These are phyloP conservation scores for Automeris io DNA, from an alignment of 2,888 invertebrate genomes.

Conservation along the genomic window DNA sequence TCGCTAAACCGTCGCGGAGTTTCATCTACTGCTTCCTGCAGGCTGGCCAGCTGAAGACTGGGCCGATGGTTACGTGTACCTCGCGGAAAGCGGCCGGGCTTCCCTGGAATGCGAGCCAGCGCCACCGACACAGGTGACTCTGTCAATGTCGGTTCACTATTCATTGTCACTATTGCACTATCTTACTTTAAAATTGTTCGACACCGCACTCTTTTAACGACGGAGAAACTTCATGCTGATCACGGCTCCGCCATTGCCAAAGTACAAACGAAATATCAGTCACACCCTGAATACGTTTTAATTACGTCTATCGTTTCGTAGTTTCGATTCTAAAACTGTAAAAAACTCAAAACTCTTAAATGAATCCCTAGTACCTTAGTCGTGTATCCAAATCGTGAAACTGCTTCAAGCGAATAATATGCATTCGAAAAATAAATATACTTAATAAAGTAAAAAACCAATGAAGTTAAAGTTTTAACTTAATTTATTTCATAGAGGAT, in stretches of 20 bases:
- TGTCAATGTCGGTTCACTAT: constrained; percentile 63
- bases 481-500: too few species aligned
- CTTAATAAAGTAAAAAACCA: too few species aligned
- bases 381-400: constrained; percentile 27
- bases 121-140: constrained; percentile 71
- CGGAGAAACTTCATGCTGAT: constrained; percentile 27
- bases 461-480: too few species aligned
- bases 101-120: constrained; percentile 56
- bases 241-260: constrained; percentile 53
- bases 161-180: constrained; percentile 49
- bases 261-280: constrained; percentile 24
- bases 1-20: constrained; percentile 61
- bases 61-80: constrained; percentile 57
- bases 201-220: constrained; percentile 32
- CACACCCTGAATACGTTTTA: constrained; percentile 26
- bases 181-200: constrained; percentile 32
- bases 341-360: constrained; percentile 9
- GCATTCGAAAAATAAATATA: background rate
- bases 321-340: constrained; percentile 15
- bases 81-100: constrained; percentile 44
- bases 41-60: constrained; percentile 63
- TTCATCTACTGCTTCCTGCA: constrained; percentile 65
- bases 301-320: constrained; percentile 20
- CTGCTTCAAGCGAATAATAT: background rate
- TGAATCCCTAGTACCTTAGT: constrained; percentile 16